phyloP scores from a whole-genome alignment of 2,888 invertebrate genomes.

The Homarus gammarus region DNA sequence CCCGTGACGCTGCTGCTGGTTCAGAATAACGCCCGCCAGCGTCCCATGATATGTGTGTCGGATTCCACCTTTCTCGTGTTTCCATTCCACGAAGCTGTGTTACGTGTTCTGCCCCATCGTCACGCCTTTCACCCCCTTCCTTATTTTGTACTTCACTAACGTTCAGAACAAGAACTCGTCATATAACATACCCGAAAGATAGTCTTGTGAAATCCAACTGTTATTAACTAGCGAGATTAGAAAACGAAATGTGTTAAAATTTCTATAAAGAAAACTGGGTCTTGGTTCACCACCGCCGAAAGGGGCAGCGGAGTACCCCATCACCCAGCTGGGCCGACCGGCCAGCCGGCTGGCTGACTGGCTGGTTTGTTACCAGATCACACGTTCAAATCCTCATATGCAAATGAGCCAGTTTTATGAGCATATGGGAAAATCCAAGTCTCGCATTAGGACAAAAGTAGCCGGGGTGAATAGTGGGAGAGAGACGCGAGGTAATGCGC shows the following conservation, averaged over 20 bases:
- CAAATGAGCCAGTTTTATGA: conserved; percentile 54
- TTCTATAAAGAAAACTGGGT: neutral
- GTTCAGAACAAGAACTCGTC: too few species aligned
- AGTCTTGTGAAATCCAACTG: too few species aligned
- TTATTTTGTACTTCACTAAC: too few species aligned
- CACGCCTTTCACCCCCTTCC: neutral
- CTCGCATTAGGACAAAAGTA: conserved; percentile 47
- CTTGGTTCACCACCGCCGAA: neutral
- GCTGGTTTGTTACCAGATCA: conserved; percentile 22
- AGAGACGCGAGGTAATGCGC: conserved; percentile 39
- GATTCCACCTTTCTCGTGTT: too few species aligned
- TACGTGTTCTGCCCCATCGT: too few species aligned
- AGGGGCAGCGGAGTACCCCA: neutral
- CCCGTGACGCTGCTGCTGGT: too few species aligned
- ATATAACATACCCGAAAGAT: too few species aligned
- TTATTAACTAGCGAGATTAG: neutral
- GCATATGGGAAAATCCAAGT: conserved; percentile 54
- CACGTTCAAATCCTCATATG: conserved; percentile 35
- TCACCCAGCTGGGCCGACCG: neutral
- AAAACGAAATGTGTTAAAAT: too few species aligned
- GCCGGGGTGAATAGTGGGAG: conserved; percentile 29
- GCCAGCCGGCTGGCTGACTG: too few species aligned
- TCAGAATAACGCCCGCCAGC: too few species aligned
- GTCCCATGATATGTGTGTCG: too few species aligned
- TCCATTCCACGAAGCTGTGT: too few species aligned